Percentiles rank a stretch among this genome's conserved stretches.
Conservation (phyloP, 2,113 vertebrate species). For the Chaenocephalus aceratus region DNA sequence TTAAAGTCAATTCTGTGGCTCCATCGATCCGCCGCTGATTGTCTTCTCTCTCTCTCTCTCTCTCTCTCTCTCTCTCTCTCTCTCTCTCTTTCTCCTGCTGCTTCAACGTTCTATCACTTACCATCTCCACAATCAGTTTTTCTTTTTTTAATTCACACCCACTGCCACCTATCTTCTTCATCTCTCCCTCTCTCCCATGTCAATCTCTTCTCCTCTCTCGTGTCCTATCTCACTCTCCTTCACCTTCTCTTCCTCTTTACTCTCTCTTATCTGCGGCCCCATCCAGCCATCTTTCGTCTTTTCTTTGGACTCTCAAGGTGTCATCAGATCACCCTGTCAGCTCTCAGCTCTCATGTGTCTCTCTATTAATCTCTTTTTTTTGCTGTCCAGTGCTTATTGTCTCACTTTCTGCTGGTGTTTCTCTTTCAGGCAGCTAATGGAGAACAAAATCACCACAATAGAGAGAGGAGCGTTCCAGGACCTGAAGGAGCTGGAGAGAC, state of each 20-base stretch:
- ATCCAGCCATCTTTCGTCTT: slow-evolving; percentile 44
- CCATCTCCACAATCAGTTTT: slow-evolving; percentile 55
- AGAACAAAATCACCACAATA: slow-evolving; percentile 97
- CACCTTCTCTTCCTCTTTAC: slow-evolving; percentile 25
- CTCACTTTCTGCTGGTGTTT: slow-evolving; percentile 62
- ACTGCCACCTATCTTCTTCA: slow-evolving; percentile 29
- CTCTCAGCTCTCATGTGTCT: slow-evolving; percentile 22
- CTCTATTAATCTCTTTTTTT: slow-evolving; percentile 58
- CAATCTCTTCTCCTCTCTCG: slow-evolving; percentile 66
- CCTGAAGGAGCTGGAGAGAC: slow-evolving; percentile 97
- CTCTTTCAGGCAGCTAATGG: slow-evolving; percentile 96
- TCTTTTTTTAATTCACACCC: slow-evolving; percentile 32
- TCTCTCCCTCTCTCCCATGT: slow-evolving; percentile 50
- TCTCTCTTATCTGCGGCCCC: slow-evolving; percentile 37
- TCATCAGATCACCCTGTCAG: slow-evolving; percentile 45
- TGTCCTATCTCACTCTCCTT: slow-evolving; percentile 68
- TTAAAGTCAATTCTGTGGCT: slow-evolving; percentile 69
- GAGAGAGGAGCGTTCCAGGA: slow-evolving; percentile 99
- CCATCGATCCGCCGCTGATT: slow-evolving; percentile 64
- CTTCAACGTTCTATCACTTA: slow-evolving; percentile 64
- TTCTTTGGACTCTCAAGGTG: slow-evolving; percentile 57
- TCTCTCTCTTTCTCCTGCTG: slow-evolving; percentile 46
- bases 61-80: slow-evolving; percentile 23
- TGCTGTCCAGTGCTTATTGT: slow-evolving; percentile 33
- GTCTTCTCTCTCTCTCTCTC: slow-evolving; percentile 29